phyloP scores from a whole-genome alignment of 2,797 vertebrate genomes.

The Microhierax caerulescens region DNA sequence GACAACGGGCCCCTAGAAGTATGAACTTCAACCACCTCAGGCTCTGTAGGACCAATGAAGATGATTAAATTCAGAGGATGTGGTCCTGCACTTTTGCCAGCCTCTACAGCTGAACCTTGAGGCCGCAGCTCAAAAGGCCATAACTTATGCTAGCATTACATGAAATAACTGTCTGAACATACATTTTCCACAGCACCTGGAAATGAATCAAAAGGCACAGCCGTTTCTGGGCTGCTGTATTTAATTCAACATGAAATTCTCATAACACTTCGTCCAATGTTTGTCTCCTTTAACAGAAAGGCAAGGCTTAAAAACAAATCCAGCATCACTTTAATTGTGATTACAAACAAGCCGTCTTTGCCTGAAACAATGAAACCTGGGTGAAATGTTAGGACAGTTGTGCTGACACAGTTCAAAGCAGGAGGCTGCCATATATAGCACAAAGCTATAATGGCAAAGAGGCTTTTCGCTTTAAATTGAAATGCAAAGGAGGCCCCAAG shows the following conservation, averaged over 20 bases:
- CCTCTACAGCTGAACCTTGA: background rate
- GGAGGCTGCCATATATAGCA: constrained; percentile 60
- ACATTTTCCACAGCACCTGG: constrained; percentile 38
- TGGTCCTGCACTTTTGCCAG: background rate
- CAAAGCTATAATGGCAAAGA: constrained; percentile 58
- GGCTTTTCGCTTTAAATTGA: constrained; percentile 67
- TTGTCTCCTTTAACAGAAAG: constrained; percentile 27
- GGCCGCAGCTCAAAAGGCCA: background rate
- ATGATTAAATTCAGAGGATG: background rate
- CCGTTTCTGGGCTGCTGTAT: background rate
- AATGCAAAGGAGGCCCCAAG: constrained; percentile 66
- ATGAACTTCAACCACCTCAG: background rate
- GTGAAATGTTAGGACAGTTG: constrained; percentile 61
- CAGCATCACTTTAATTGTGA: constrained; percentile 12
- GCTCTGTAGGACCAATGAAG: constrained; percentile 1
- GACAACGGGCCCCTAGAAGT: background rate
- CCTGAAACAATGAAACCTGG: constrained; percentile 64
- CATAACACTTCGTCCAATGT: background rate
- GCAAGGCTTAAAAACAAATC: constrained; percentile 36
- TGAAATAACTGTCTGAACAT: background rate
- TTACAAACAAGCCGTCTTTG: constrained; percentile 57
- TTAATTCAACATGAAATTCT: constrained; percentile 23
- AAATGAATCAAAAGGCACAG: constrained; percentile 39
- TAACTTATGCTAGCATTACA: background rate
- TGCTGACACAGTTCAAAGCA: constrained; percentile 63